A percentile compares a stretch with the other conserved stretches of the same genome.
These are phyloP conservation scores for Patagioenas fasciata DNA, from an alignment of 2,113 vertebrate genomes.

Conservation along the genomic window DNA sequence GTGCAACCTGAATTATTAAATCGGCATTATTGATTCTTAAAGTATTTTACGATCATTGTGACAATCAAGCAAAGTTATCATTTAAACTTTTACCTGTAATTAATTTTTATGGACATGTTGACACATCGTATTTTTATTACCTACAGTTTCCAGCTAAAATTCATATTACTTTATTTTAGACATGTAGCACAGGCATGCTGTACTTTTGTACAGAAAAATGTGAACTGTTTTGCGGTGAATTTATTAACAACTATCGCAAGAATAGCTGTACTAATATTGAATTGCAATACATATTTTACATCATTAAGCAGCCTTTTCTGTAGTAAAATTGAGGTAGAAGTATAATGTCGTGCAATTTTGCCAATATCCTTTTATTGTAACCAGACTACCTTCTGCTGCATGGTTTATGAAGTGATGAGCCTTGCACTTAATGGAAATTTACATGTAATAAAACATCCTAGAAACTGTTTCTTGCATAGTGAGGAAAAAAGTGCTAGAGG, in stretches of 20 bases:
- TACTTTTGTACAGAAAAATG: neutral
- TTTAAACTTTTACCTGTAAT: neutral
- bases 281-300: conserved; percentile 28
- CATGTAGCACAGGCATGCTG: rapidly evolving
- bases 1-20: neutral
- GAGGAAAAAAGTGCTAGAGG: neutral
- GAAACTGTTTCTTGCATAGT: neutral
- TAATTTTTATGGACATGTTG: neutral
- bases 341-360: neutral
- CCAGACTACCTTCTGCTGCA: neutral
- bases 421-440: neutral
- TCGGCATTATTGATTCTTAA: neutral
- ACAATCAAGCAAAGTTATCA: neutral
- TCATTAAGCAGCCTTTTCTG: conserved; percentile 31
- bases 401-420: conserved; percentile 34
- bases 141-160: neutral
- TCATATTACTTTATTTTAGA: neutral
- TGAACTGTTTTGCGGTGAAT: neutral
- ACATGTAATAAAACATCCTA: neutral
- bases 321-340: conserved; percentile 12
- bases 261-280: conserved; percentile 31
- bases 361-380: conserved; percentile 2
- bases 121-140: neutral
- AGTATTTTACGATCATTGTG: neutral
- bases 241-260: conserved; percentile 22